Percentiles rank a stretch among this genome's conserved stretches.
These are phyloP conservation scores for Pterophyllum scalare DNA, from an alignment of 2,113 vertebrate species.

Conservation along the genomic window DNA sequence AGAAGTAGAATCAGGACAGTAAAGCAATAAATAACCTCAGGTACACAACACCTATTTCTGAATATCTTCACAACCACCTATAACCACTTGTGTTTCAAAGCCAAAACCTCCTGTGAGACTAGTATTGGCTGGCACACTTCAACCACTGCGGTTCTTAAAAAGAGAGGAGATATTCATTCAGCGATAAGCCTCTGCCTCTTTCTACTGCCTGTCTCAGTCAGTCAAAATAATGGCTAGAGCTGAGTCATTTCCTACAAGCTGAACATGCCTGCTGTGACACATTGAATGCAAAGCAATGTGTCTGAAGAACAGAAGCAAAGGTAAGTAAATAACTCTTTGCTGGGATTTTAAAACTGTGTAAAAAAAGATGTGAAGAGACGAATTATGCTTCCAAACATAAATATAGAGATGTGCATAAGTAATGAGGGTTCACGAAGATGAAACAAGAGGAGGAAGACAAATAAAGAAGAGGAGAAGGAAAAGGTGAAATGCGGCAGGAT, in stretches of 20 bases:
- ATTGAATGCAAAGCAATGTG: background rate
- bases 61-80: background rate
- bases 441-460: slow-evolving; percentile 10
- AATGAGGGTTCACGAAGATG: background rate
- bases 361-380: background rate
- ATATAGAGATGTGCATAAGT: background rate
- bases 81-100: slow-evolving; percentile 2
- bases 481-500: slow-evolving; percentile 23
- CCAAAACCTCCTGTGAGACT: background rate
- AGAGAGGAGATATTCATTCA: background rate
- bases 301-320: background rate
- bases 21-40: background rate
- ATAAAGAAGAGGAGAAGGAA: background rate
- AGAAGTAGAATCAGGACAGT: background rate
- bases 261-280: slow-evolving; percentile 1
- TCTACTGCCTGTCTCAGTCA: slow-evolving; percentile 8
- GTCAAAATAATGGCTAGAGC: slow-evolving; percentile 23
- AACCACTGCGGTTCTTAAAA: background rate
- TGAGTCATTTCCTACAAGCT: slow-evolving; percentile 15
- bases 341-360: background rate
- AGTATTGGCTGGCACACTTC: background rate
- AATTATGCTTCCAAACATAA: background rate
- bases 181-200: slow-evolving; percentile 8
- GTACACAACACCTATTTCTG: background rate
- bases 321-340: background rate